Base-by-base conservation (phyloP, 2,113 vertebrate genomes). In the Vicugna pacos region DNA sequence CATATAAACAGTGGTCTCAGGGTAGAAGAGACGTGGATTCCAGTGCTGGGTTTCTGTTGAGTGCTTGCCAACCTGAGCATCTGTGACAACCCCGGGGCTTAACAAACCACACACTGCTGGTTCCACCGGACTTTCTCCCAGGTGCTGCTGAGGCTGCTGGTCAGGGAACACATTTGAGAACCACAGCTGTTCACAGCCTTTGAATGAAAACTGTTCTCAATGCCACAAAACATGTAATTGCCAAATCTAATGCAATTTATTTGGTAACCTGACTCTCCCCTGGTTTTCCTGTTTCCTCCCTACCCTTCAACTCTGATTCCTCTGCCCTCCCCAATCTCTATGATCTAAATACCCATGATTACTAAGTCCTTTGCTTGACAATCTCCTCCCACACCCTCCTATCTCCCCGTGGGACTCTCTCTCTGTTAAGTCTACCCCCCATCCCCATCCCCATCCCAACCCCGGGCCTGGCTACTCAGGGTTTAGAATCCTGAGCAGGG, bases 31-130 rank as follows among this genome's bases (percentile, higher is more conserved):
- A 10, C 6, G 48, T 35, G 26, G 38, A 93, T 52, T 65, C 17
- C 28, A 19, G 48, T 52, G 79, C 50, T 26, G 35, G 19, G 73
- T 73, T 79, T 81, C 26, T 1, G 58, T 13, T 56, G 35, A 64
- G 3, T 48, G 26, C 3, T 8, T 26, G 13, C 38, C 35, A 52
- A 84, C 80, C 72, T 52, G 6, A 69, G 10, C n/a, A 17, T 48
- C n/a, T 10, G 3, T n/a, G 28, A 83, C 5, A 38, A 38, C 46
- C 5, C 26, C 1, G 22, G 65, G 54, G 24, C 35, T 75, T 69
- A 42, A 73, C 0, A 56, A 35, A 22, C 50, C 10, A 10, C 19
- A 17, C 2, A 1, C 0, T 3, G 6, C 3, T 13, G 52, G n/a
- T 10, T 35, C 62, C 28, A 50, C 4, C 13, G 13, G 17, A 26